Percentiles rank a stretch among this genome's conserved stretches.
Conservation (phyloP, 2,888 invertebrate species). For the Netelia inedita region DNA sequence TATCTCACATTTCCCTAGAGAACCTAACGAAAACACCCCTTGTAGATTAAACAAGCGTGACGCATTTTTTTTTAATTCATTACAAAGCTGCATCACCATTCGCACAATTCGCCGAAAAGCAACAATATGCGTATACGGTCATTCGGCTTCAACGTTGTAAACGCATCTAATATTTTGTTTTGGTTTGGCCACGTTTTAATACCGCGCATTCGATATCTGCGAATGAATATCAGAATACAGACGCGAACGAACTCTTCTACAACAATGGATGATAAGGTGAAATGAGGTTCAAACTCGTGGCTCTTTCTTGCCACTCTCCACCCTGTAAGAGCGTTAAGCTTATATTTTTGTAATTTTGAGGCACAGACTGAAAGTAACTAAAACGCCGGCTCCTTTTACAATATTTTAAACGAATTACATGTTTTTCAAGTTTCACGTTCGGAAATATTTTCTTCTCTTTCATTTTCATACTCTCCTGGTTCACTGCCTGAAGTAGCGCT, state of each 20-base stretch:
- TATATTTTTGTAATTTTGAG: too few species aligned
- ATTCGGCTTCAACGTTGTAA: neutral
- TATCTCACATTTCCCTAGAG: neutral
- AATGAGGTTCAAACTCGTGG: neutral
- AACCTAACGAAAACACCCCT: neutral
- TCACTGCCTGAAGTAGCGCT: too few species aligned
- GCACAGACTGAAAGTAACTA: too few species aligned
- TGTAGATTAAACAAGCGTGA: slow-evolving; percentile 14
- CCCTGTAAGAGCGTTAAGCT: too few species aligned
- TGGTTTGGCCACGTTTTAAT: neutral
- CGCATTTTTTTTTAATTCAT: slow-evolving; percentile 19
- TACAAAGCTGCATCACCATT: neutral
- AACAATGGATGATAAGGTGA: neutral
- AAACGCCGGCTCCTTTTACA: too few species aligned
- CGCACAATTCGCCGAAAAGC: neutral
- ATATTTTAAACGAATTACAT: too few species aligned
- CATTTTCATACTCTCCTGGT: too few species aligned
- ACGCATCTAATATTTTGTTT: neutral
- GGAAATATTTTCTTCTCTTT: too few species aligned
- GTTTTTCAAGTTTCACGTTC: too few species aligned
- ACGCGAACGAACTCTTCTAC: neutral
- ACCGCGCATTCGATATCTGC: neutral
- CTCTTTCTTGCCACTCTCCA: neutral
- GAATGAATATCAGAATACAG: neutral
- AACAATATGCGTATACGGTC: slow-evolving; percentile 22